Base-by-base conservation (phyloP, 2,797 vertebrate species). In the Garrulus glandarius region DNA sequence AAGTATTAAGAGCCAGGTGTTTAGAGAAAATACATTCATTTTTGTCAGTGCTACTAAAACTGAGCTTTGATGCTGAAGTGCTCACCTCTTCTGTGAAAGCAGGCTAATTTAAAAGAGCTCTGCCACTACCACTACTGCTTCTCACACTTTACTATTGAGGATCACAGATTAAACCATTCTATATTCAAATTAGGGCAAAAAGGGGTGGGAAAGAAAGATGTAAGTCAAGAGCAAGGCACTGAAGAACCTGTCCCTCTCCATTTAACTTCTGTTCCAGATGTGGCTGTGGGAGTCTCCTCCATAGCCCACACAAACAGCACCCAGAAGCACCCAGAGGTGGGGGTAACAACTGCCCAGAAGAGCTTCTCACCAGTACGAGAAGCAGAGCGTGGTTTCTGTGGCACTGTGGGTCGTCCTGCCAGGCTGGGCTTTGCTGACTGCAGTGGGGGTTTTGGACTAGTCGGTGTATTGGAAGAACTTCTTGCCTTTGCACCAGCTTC, bases 391-490 rank as follows among this genome's bases (percentile, higher is more conserved):
- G 99, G 99, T 82, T 99, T 99, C 97, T 99, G 99, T 0, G 98
- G 98, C 95, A 99, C 98, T 20, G 97, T 96, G 52, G 99, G 99
- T 36, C 99, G 98, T 52, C 98, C 98, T 37, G 98, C 97, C 75
- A 98, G 97, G 56, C 97, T 95, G 17, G 99, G 99, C 94, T 99
- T 99, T 3, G 98, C 72, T n/a, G 98, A 98, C 94, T 99, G 99
- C 80, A 98, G 97, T 1, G 97, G 98, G 4, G 99, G 98, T 93
- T 99, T 99, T 1, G 99, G 98, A 95, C 98, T 99, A 14, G 98
- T 96, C 0, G 98, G 98, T 21, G 98, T 98, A 70, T 95, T 96
- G 72, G 98, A 98, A 7, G 98, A 97, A 82, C 97, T 98, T 88
- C 98, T 98, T 55, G 98, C 77, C 36, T 98, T 98, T 85, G 97